Percentiles rank a stretch among this genome's conserved stretches.
Conservation (phyloP, 2,797 vertebrate species). For the Melanotaenia nigrans region DNA sequence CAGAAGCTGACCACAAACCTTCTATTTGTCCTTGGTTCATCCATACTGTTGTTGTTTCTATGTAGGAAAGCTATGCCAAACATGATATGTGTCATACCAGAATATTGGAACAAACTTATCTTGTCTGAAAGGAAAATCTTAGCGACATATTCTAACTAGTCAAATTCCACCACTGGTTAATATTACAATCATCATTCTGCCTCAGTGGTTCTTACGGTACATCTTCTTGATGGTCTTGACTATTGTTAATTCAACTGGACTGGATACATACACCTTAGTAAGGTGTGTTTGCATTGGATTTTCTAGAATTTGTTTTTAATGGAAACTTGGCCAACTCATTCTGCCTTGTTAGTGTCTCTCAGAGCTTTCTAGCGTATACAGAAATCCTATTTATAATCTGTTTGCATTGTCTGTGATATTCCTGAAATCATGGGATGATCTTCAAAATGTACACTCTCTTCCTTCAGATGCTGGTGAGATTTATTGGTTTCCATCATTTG, state of each 20-base stretch:
- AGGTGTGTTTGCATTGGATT: no score
- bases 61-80: background rate
- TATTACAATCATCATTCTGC: background rate
- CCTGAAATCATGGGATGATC: no score
- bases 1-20: background rate
- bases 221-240: background rate
- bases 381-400: no score
- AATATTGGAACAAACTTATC: no score
- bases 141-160: background rate
- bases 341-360: background rate
- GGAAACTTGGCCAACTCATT: background rate
- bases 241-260: background rate
- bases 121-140: background rate
- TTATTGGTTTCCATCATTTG: no score
- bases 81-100: no score
- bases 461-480: no score
- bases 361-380: background rate
- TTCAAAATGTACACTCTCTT: no score
- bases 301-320: no score
- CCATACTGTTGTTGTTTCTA: background rate
- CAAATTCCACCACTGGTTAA: background rate
- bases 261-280: no score
- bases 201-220: background rate
- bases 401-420: no score
- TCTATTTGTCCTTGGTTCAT: background rate